phyloP scores from a whole-genome alignment of 1,140 invertebrate genomes.

The Bombus terrestris region DNA sequence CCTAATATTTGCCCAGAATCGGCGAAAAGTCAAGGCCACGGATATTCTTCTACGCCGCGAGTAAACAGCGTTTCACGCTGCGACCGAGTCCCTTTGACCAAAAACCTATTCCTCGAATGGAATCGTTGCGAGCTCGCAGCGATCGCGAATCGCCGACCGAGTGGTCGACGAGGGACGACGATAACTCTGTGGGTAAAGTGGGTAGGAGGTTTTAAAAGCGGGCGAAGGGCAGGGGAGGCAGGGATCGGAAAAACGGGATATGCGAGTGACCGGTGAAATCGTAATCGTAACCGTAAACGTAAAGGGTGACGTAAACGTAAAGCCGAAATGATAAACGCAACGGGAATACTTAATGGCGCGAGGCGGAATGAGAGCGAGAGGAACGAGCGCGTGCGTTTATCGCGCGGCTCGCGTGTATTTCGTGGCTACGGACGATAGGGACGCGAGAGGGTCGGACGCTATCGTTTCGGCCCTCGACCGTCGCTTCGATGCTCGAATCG shows the following conservation, averaged over 20 bases:
- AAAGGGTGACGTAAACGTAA: conserved; percentile 57
- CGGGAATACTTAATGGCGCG: conserved; percentile 62
- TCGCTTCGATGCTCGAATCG: conserved; percentile 53
- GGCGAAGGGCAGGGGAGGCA: too few species aligned
- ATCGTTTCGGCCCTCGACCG: conserved; percentile 4
- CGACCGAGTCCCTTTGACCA: too few species aligned
- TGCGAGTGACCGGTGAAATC: conserved; percentile 33
- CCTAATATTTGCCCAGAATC: fast-evolving
- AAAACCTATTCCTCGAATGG: too few species aligned
- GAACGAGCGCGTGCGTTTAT: background rate
- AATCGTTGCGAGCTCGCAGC: too few species aligned
- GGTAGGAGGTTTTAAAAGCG: background rate
- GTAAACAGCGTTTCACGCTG: too few species aligned
- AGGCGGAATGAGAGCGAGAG: background rate
- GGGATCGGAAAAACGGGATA: background rate
- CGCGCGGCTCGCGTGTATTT: background rate
- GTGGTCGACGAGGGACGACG: too few species aligned
- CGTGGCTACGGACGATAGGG: background rate
- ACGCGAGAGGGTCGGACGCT: background rate
- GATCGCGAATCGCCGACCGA: too few species aligned
- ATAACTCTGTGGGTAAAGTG: too few species aligned
- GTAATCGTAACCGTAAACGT: conserved; percentile 64
- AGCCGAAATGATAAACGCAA: conserved; percentile 68
- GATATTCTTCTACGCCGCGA: too few species aligned
- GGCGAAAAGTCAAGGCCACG: too few species aligned